Base-by-base conservation (phyloP, 2,888 invertebrate genomes). In the Disparrhopalites patrizii region DNA sequence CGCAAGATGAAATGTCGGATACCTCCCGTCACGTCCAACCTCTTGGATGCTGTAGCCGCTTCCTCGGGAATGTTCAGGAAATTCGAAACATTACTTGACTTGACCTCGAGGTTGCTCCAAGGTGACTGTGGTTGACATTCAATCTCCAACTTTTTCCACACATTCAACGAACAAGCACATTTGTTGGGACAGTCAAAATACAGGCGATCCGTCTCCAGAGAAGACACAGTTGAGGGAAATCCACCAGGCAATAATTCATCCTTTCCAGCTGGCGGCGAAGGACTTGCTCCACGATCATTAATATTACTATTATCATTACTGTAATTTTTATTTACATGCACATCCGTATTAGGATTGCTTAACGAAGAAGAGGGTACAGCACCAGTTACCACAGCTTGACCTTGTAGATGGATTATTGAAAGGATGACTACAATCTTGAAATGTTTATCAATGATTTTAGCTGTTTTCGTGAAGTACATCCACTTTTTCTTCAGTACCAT, bases 1-100 rank as follows among this genome's bases (percentile, higher is more conserved):
- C 30, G 23, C 28, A 63, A 10, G 13, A 63, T 31, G n/a, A 63
- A 27, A 47, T 63, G 55, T 15, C 28, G 40, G 27, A 63, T 36
- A 36, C 25, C 47, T 25, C 47, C 47, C 8, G 47, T n/a, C 47
- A 25, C 4, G 13, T 10, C 25, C 8, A 47, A 18, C 20, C 13
- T 3, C 8, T 43, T 5, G 15, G 47, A 47, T 5, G 47, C 23
- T 47, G 47, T 47, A 3, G 47, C 8, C 15, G 43, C 20, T 40
- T 15, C 15, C n/a, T 40, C 18, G 40, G 15, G 4, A 10, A 18
- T 40, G 40, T 40, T 40, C 36, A 15, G 7, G 15, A 15, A 15
- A 36, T 40, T 15, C 15, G 15, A 18, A 10, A 15, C 40, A 40
- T 40, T 3, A 40, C 13, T 40, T 15, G 4, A 18, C n/a, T 40